A percentile compares a stretch with the other conserved stretches of the same genome.
Conservation (phyloP, 1,140 invertebrate genomes). For the Leptoteleia sp. region DNA sequence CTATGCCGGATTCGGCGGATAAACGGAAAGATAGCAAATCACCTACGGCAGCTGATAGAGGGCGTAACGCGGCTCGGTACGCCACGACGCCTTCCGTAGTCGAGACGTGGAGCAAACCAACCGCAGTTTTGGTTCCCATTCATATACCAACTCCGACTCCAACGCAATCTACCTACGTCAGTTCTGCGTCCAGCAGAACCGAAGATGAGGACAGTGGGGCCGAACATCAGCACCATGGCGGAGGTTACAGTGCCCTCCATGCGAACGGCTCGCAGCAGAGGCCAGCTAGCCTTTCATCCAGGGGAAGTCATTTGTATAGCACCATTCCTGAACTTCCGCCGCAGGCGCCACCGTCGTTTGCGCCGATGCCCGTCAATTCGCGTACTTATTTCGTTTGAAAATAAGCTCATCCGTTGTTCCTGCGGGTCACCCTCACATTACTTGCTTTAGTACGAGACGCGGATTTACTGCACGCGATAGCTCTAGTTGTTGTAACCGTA, state of each 20-base stretch:
- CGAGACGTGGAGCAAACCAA: conserved; percentile 81
- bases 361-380: conserved; percentile 74
- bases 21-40: conserved; percentile 76
- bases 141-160: conserved; percentile 83
- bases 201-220: conserved; percentile 83
- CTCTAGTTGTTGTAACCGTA: conserved; percentile 40
- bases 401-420: conserved; percentile 47
- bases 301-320: conserved; percentile 81
- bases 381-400: conserved; percentile 80
- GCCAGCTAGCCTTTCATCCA: conserved; percentile 77
- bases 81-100: conserved; percentile 82
- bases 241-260: conserved; percentile 76
- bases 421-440: conserved; percentile 45
- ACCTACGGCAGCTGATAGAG: conserved; percentile 63
- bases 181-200: conserved; percentile 83
- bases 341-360: conserved; percentile 69
- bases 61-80: conserved; percentile 81
- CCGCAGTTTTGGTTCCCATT: conserved; percentile 75
- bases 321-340: conserved; percentile 81
- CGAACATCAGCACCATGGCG: conserved; percentile 79
- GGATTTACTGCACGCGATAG: conserved; percentile 59
- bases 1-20: conserved; percentile 87
- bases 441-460: conserved; percentile 56
- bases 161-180: conserved; percentile 85
- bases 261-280: conserved; percentile 69